Base-by-base conservation (phyloP, 2,888 invertebrate genomes). In the Drosophila macrospina region DNA sequence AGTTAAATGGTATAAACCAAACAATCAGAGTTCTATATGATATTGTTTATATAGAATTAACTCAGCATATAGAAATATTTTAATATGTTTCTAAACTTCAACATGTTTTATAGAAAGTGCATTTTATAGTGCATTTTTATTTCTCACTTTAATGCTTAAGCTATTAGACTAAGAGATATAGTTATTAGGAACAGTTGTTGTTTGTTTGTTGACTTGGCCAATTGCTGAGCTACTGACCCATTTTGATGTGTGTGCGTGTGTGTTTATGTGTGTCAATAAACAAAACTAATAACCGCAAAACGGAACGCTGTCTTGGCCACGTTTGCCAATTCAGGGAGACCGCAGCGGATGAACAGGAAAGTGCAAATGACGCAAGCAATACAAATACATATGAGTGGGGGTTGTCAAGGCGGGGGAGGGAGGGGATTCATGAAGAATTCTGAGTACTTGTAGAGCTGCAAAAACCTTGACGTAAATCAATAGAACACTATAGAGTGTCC, bases 331-430 rank as follows among this genome's bases (percentile, higher is more conserved):
- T 82, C 68, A 36, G 61, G 26, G 51, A 5, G 54, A 61, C n/a
- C 36, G 3, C 13, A 41, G 41, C 8, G 8, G 61, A 45, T 55
- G 60, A 62, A 59, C 77, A 70, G 69, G n/a, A 85, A 75, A 75
- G 70, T 75, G 78, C 74, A 82, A 87, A 84, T 84, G 83, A 84
- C 83, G 83, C 88, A 87, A 84, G 83, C 83, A 34, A 56, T 44
- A 0, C 55, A 55, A 70, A 62, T 50, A 55, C 54, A 15, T 16
- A 28, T 28, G 20, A 20, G 20, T 20, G 20, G 3, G 20, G 20
- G 20, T n/a, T n/a, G n/a, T n/a, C n/a, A n/a, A 20, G 20, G 20
- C 20, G 20, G 3, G 3, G 20, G 20, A 20, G 20, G 20, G 20
- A n/a, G 20, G 26, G 4, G 28, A 26, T 39, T 41, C 20, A 41